Percentiles rank a stretch among this genome's conserved stretches.
These are phyloP conservation scores for Eciton burchellii DNA, from an alignment of 1,140 invertebrate genomes.

Conservation along the genomic window DNA sequence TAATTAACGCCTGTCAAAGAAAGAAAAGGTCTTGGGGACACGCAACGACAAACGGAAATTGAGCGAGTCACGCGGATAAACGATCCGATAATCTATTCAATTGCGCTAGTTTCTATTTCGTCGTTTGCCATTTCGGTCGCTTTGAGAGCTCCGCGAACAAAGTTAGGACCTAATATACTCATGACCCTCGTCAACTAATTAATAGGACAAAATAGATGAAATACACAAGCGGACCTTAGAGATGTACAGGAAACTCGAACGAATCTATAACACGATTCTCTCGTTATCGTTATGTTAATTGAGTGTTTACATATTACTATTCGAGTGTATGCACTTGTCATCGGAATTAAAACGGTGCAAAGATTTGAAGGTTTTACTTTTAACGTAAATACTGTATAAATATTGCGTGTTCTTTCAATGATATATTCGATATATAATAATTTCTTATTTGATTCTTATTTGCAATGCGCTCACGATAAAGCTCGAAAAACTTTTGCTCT, in stretches of 20 bases:
- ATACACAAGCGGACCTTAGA: neutral
- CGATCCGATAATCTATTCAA: constrained; percentile 26
- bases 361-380: too few species aligned
- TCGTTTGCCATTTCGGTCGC: constrained; percentile 36
- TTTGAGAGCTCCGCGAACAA: constrained; percentile 42
- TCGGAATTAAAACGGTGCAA: too few species aligned
- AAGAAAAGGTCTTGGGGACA: too few species aligned
- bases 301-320: too few species aligned
- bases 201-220: constrained; percentile 27
- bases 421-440: too few species aligned
- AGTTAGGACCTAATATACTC: constrained; percentile 38
- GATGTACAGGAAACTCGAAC: neutral
- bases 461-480: neutral
- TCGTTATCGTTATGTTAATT: constrained; percentile 11
- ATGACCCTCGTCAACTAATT: constrained; percentile 47
- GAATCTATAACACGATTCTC: constrained; percentile 1
- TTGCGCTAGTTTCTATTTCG: constrained; percentile 19
- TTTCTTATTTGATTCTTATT: neutral
- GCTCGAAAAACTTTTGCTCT: neutral
- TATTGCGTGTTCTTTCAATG: too few species aligned
- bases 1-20: neutral
- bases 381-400: too few species aligned
- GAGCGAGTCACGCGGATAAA: constrained; percentile 24
- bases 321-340: too few species aligned
- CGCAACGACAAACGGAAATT: neutral